Conservation (phyloP, 2,113 vertebrate genomes). For the Anguilla japonica region DNA sequence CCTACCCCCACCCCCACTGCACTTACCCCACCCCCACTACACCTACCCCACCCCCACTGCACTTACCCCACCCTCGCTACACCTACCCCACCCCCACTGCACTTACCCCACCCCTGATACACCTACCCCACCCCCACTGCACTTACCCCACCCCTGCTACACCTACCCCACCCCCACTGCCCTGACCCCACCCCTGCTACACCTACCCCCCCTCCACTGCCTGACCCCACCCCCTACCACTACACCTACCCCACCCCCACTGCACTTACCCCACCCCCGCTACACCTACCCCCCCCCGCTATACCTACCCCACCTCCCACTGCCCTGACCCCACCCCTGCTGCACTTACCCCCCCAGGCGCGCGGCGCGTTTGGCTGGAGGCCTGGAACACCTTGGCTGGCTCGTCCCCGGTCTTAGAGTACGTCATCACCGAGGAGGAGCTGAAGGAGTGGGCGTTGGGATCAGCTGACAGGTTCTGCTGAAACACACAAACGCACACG, state of each 20-base stretch:
- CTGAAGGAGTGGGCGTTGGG: constrained; percentile 80
- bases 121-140: no score
- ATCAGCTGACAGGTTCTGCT: constrained; percentile 77
- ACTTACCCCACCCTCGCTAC: no score
- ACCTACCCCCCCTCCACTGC: no score
- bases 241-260: background rate
- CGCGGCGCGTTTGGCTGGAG: constrained; percentile 75
- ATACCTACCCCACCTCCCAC: background rate
- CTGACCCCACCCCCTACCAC: no score
- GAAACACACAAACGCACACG: constrained; percentile 23
- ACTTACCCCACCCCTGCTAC: no score
- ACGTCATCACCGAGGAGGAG: constrained; percentile 90
- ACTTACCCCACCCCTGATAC: fast-evolving
- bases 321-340: background rate
- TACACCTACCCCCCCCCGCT: background rate
- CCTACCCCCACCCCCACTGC: no score
- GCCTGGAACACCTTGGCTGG: constrained; percentile 90
- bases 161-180: no score
- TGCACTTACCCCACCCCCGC: background rate
- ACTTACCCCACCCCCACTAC: no score
- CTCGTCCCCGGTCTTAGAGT: constrained; percentile 84
- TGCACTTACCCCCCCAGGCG: constrained; percentile 87
- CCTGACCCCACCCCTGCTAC: no score
- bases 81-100: no score
- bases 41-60: no score